Base-by-base conservation (phyloP, 2,113 vertebrate species). In the Nothoprocta pentlandii region DNA sequence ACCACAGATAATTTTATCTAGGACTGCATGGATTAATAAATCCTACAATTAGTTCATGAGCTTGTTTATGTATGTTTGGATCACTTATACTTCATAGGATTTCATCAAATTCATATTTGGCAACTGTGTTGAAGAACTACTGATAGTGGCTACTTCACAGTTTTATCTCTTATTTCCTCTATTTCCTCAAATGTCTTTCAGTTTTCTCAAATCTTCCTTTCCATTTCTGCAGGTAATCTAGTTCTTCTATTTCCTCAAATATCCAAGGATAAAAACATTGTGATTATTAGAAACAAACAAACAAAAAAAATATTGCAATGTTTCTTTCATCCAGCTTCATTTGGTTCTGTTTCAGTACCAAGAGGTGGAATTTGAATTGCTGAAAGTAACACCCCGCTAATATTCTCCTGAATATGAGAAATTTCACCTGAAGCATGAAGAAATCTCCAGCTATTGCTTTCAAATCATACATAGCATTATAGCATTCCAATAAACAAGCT, bases 391-490 rank as follows among this genome's bases (percentile, higher is more conserved):
- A 87, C 23, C n/a, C 25, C 49, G 70, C 83, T 59, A 28, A 44
- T 83, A 75, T 34, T 61, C 80, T 26, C 58, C 66, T 90, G 49
- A 76, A 86, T 21, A 77, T 4, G 6, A 80, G n/a, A 34, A 21
- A 3, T 6, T 61, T 28, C 67, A 63, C 42, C 67, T 90, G 32
- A 87, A 92, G 81, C 20, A 47, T 36, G 73, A 94, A 89, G 34
- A n/a, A 80, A 36, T 22, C 77, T 17, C 59, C 68, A 89, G 87
- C 67, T 94, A 76, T 56, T 89, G 42, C 80, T 92, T 87, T 93
- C 76, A 93, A 73, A 81, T 76, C 69, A 53, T 5, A 30, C 49
- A 49, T 14, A 42, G 13, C 42, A 85, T 41, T 71, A 59, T 78
- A 92, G 68, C 0, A 1, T 44, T 87, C 39, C 23, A 53, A n/a